Evolutionary conservation across 2,888 invertebrate genomes (phyloP), one percentile per base, ranked within the genome.

Genomic region (Drosophila pegasa): DNA sequence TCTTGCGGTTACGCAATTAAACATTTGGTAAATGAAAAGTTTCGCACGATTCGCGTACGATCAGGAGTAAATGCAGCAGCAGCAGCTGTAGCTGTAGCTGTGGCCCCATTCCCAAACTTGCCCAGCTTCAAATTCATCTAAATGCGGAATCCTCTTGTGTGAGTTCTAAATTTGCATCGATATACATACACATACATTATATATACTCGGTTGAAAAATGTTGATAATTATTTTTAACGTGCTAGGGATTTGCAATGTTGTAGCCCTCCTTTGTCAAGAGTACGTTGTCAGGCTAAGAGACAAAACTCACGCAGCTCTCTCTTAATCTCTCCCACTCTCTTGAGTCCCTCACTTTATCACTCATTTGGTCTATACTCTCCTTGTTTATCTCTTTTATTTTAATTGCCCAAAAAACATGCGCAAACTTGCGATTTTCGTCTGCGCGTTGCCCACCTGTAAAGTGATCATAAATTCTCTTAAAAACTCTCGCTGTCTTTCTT

Each of bases 181-280:
- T 22, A 33, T 1, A 43, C 20, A 12, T 10, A n/a, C 10, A 20
- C 14, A 31, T 47, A 47, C 16, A 48, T 50, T 33, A 27, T 58
- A 38, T 41, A 50, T 52, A 45, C 47, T 64, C 85, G 69, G 80
- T 70, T 79, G 71, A 87, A 89, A 85, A 72, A 65, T 69, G 74
- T 63, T 87, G 87, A 79, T 82, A 89, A 89, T 85, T 85, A 85
- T 85, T 87, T 85, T 85, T 89, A 85, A 87, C 83, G 85, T 77
- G 83, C 87, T 85, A 79, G 88, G 86, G 87, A 87, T 85, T 87
- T 82, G 86, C 82, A 85, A 75, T 71, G 51, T 62, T 74, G 52
- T 59, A 48, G 50, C 48, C 58, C 52, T 41, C 56, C 56, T 50
- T 43, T 43, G 18, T 41, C 40, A 73, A 65, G 58, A 54, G 38